Evolutionary conservation across 2,113 vertebrate species (phyloP).

Genomic region (Perccottus glenii): DNA sequence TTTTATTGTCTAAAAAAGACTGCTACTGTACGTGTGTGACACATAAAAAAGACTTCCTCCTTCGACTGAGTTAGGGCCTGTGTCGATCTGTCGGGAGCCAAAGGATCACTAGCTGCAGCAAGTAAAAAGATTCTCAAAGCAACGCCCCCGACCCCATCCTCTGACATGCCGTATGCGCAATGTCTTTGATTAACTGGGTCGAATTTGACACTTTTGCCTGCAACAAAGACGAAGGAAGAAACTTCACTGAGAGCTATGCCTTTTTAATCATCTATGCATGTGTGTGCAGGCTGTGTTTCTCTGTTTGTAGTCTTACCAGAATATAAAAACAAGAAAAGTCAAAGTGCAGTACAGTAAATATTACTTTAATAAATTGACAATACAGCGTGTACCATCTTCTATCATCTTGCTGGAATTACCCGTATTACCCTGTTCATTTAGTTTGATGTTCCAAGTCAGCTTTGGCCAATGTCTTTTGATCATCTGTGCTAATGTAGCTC

Average conservation of each 20-base stretch:
- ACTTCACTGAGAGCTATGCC: constrained; percentile 33
- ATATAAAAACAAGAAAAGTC: constrained; percentile 37
- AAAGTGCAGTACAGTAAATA: constrained; percentile 56
- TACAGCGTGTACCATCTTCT: constrained; percentile 9
- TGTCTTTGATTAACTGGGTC: constrained; percentile 70
- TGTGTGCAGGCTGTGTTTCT: constrained; percentile 29
- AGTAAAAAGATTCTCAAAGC: constrained; percentile 57
- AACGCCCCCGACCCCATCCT: constrained; percentile 47
- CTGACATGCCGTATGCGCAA: constrained; percentile 47
- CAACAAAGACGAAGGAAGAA: constrained; percentile 47
- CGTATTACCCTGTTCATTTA: constrained; percentile 29
- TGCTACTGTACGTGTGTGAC: constrained; percentile 42
- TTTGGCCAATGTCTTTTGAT: constrained; percentile 56
- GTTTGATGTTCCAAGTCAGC: constrained; percentile 58
- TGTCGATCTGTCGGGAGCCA: constrained; percentile 30
- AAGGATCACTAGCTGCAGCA: constrained; percentile 52
- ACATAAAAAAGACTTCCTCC: constrained; percentile 28
- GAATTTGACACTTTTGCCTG: constrained; percentile 51
- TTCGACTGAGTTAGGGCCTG: constrained; percentile 31
- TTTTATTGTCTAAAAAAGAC: constrained; percentile 54
- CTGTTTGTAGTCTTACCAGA: constrained; percentile 36
- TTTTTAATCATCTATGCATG: constrained; percentile 60
- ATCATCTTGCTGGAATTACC: constrained; percentile 22
- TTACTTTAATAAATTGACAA: constrained; percentile 63
- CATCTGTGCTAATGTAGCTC: constrained; percentile 47